phyloP scores from a whole-genome alignment of 64 coral and sea anemone species.

The Catalaphyllia jardinei region DNA sequence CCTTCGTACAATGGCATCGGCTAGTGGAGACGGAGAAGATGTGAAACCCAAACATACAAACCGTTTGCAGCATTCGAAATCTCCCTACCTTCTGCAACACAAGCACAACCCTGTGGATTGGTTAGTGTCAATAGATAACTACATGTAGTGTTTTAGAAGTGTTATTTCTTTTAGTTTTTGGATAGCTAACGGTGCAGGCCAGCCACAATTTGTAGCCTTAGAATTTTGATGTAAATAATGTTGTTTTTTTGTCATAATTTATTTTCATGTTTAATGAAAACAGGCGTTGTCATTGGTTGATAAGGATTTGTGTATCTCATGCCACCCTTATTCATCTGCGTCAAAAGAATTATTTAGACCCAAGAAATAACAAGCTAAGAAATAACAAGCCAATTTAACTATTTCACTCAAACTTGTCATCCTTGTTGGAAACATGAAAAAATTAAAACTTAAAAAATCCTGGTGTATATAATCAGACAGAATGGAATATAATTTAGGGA shows the following conservation, averaged over 20 bases:
- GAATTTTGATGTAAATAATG: background rate
- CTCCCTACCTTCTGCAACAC: conserved; percentile 95
- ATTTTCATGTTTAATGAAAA: background rate
- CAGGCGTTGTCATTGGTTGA: background rate
- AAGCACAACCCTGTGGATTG: conserved; percentile 96
- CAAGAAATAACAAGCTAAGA: no score
- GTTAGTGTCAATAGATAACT: conserved; percentile 34
- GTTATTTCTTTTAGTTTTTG: no score
- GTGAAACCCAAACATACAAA: conserved; percentile 78
- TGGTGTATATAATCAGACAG: no score
- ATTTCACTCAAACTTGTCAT: no score
- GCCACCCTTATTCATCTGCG: background rate
- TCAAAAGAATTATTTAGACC: background rate
- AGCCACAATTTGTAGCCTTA: no score
- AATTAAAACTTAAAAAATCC: no score
- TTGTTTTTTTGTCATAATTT: background rate
- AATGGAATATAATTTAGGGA: no score
- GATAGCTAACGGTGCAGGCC: background rate
- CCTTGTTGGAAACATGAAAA: no score
- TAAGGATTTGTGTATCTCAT: background rate
- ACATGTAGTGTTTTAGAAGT: background rate
- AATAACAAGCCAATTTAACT: no score
- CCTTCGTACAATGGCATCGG: conserved; percentile 51
- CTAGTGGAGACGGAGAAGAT: conserved; percentile 17
- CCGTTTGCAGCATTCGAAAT: conserved; percentile 87